Base-by-base conservation (phyloP, 2,888 invertebrate species). In the Lutraria lutraria region DNA sequence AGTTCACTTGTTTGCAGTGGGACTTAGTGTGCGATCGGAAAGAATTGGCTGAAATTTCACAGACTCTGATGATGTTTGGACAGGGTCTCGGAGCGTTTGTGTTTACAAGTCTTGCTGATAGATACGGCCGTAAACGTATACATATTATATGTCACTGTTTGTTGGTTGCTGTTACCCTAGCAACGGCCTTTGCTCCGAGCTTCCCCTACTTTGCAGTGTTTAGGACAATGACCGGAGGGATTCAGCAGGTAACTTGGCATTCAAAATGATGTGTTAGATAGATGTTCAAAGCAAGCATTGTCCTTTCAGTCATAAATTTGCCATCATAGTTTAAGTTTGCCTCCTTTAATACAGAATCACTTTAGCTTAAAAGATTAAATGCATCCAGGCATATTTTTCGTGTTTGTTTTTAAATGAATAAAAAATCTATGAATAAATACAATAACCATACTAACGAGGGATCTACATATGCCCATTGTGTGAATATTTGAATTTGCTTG, bases 61-160 rank as follows among this genome's bases (percentile, higher is more conserved):
- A 96, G 91, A 94, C 95, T 0, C 87, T 95, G 25, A 93, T 95
- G 81, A 93, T 93, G 87, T 80, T 93, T 6, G 96, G 96, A 0
- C 95, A 95, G 87, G 94, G 93, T n/a, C 60, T 94, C 0, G 95
- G 96, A 0, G 95, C 96, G 6, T 89, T 95, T 29, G 15, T 95
- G 0, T 93, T 94, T 63, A 93, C 95, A 0, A 88, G 94, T 13
- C 80, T 95, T 0, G 89, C 95, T 0, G 96, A 96, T 90, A 91
- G 92, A 80, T 93, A 84, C 25, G 94, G 94, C 8, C 89, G 93
- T 10, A 93, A 92, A 82, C 89, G 85, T 2, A 56, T 89, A 43
- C 89, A 91, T 63, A 76, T 93, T 13, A n/a, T 80, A 0, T 87
- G 91, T 53, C 90, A 93, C 60, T 34, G 90, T 15, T 43, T 56